Evolutionary conservation across 2,113 vertebrate species (phyloP), one percentile per base, ranked within the genome.

Genomic region (Menidia beryllina): DNA sequence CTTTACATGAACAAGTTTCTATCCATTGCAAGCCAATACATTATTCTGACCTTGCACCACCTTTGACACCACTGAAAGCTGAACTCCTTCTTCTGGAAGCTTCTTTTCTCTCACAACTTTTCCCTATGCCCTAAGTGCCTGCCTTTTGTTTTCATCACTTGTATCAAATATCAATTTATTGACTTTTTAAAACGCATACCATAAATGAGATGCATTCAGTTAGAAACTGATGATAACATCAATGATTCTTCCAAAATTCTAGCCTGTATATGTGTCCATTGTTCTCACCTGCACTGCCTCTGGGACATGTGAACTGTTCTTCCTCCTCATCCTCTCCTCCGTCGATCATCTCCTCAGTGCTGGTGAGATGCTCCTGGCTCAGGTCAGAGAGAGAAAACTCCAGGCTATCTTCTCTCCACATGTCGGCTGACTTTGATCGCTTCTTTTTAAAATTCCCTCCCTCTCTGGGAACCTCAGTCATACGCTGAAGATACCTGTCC

Each of bases 401-500:
- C 90, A 98, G 82, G 79, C 97, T 98, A 88, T 98, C 96, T 71
- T 99, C 96, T 0, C 97, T 93, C 96, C 97, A 99, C 94, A 98
- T 96, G 91, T 99, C 98, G 0, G 98, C 98, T 0, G 98, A 99
- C 87, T 98, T 98, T 55, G 97, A 98, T 52, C 97, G 93, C 58
- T 98, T 98, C 92, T 98, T 98, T 91, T 95, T 96, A 76, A 97
- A 97, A 86, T 91, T 88, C 4, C 94, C 90, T 0, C 95, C 86
- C 20, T 93, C 95, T 48, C 83, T 58, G 1, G 92, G 73, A 15
- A 93, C 94, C 0, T 96, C 95, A 45, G 88, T 82, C 3, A 94
- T 60, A 3, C 91, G 93, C 62, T 94, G 93, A 70, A 95, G 88
- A 60, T 94, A 96, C 0, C 91, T 73, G 0, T 91, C 86, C 41